phyloP scores from a whole-genome alignment of 2,888 invertebrate genomes.

The Eueremaeus valkanovi region DNA sequence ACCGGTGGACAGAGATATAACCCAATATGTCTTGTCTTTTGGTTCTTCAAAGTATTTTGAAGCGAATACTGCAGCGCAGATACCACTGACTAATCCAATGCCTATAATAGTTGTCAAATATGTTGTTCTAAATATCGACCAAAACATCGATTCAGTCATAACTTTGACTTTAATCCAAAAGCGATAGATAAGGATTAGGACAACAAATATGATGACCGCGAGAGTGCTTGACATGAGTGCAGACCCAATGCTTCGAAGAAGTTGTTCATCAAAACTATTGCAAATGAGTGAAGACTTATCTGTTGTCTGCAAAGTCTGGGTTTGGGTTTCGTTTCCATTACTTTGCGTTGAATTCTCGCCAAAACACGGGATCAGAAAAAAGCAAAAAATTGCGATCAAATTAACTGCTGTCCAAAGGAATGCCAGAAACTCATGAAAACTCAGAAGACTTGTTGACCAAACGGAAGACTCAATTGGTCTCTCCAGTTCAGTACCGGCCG shows the following conservation, averaged over 20 bases:
- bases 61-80: too few relatives aligned
- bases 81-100: too few relatives aligned
- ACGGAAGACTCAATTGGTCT: not conserved
- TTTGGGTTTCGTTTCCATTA: not conserved
- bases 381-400: conserved; percentile 61
- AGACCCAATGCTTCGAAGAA: not conserved
- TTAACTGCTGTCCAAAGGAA: not conserved
- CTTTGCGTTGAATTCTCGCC: not conserved
- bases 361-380: conserved; percentile 60
- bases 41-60: too few relatives aligned
- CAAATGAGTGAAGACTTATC: not conserved
- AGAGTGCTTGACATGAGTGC: not conserved
- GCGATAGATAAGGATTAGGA: not conserved
- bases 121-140: too few relatives aligned
- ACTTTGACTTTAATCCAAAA: not conserved
- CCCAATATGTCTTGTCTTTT: too few relatives aligned
- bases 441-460: not conserved
- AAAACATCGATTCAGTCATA: too few relatives aligned
- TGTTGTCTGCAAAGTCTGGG: too few relatives aligned
- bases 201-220: not conserved
- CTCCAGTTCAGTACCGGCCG: not conserved
- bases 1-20: too few relatives aligned
- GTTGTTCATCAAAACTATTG: not conserved
- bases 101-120: too few relatives aligned
- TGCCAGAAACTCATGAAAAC: not conserved